These are phyloP conservation scores for Trogon surrucura DNA, from an alignment of 2,113 vertebrate species.

Conservation along the genomic window DNA sequence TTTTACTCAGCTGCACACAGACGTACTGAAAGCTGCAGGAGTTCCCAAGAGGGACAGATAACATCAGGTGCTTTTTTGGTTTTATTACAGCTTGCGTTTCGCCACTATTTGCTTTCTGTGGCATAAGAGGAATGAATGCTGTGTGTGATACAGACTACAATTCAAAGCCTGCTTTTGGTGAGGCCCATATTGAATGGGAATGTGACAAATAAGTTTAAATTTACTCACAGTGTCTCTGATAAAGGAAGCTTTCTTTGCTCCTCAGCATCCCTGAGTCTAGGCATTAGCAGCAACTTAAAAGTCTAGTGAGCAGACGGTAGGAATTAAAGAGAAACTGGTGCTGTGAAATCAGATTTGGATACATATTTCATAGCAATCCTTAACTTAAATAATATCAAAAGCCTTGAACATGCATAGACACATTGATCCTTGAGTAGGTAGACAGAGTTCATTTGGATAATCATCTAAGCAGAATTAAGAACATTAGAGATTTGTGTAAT, in stretches of 20 bases:
- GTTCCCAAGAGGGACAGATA: slow-evolving; percentile 57
- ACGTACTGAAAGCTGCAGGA: slow-evolving; percentile 59
- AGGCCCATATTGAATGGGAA: slow-evolving; percentile 18
- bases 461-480: background rate
- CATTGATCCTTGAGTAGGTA: background rate
- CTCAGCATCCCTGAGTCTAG: background rate
- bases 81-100: slow-evolving; percentile 70
- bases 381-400: background rate
- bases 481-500: background rate
- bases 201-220: slow-evolving; percentile 35
- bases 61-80: slow-evolving; percentile 37
- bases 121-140: slow-evolving; percentile 59
- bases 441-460: background rate
- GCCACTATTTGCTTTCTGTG: slow-evolving; percentile 67
- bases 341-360: background rate
- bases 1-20: slow-evolving; percentile 71
- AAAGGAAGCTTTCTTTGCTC: slow-evolving; percentile 15
- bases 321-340: slow-evolving; percentile 17
- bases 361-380: background rate
- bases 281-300: slow-evolving; percentile 42
- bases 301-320: slow-evolving; percentile 40
- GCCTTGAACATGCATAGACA: background rate
- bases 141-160: background rate
- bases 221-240: slow-evolving; percentile 26
- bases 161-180: background rate